Conservation (phyloP, 2,113 vertebrate species). For the Podarcis muralis region DNA sequence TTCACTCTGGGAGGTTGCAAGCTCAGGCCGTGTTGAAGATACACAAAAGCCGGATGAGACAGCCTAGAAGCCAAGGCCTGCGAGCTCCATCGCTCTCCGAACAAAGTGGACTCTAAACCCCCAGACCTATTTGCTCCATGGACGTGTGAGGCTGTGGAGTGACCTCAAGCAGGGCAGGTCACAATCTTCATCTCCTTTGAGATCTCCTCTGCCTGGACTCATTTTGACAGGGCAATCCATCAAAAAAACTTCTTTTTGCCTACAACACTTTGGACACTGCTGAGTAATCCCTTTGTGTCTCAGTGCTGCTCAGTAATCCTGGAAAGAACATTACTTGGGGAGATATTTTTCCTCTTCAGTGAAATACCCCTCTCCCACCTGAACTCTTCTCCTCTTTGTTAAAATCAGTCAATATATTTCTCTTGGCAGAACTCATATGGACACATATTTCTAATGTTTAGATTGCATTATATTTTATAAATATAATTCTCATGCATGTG, state of each 20-base stretch:
- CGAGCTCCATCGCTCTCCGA: rapidly evolving
- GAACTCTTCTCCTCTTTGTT: not conserved
- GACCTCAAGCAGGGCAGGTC: not conserved
- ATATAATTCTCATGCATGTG: not conserved
- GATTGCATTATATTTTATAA: not conserved
- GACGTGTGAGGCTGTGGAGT: not conserved
- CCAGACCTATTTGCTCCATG: not conserved
- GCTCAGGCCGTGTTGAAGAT: not conserved
- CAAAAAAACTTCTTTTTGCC: not conserved
- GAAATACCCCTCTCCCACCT: not conserved
- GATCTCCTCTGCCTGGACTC: not conserved
- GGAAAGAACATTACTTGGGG: not conserved
- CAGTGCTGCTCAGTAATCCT: too few relatives aligned
- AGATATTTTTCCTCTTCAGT: not conserved
- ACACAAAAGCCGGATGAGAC: not conserved
- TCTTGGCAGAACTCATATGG: not conserved
- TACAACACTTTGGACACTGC: not conserved
- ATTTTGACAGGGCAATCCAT: not conserved
- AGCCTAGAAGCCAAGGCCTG: not conserved
- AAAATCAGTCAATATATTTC: not conserved
- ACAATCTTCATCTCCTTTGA: not conserved
- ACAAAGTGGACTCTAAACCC: too few relatives aligned
- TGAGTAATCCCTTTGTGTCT: not conserved
- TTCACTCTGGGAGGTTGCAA: not conserved
- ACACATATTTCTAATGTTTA: not conserved